Conservation (phyloP, 2,888 invertebrate genomes). For the Ditula angustiorana region DNA sequence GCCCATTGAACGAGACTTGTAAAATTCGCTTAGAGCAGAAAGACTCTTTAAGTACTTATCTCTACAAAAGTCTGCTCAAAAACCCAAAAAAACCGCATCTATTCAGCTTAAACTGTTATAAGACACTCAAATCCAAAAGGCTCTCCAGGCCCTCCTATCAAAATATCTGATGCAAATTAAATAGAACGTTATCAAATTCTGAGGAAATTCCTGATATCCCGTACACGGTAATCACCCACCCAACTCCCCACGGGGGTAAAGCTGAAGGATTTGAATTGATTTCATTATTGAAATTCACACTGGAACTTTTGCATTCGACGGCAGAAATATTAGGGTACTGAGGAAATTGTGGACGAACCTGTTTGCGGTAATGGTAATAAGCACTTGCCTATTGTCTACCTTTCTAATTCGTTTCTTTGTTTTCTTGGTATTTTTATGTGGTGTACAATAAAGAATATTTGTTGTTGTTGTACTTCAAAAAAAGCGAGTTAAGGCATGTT, state of each 20-base stretch:
- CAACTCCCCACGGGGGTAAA: neutral
- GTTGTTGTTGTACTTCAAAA: too few species aligned
- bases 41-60: too few species aligned
- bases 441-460: too few species aligned
- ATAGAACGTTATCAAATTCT: slow-evolving; percentile 21
- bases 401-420: too few species aligned
- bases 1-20: too few species aligned
- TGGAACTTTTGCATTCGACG: slow-evolving; percentile 15
- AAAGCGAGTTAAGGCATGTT: too few species aligned
- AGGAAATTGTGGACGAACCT: neutral
- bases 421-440: too few species aligned
- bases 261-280: slow-evolving; percentile 15
- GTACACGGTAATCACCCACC: slow-evolving; percentile 10
- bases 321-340: slow-evolving; percentile 4
- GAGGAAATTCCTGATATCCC: slow-evolving; percentile 26
- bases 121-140: neutral
- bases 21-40: too few species aligned
- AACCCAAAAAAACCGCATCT: too few species aligned
- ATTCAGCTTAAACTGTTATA: too few species aligned
- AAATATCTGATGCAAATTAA: slow-evolving; percentile 25
- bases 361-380: neutral
- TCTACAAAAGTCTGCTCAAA: too few species aligned
- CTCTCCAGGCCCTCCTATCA: neutral
- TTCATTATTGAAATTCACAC: slow-evolving; percentile 26
- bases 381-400: neutral